Base-by-base conservation (phyloP, 2,797 vertebrate genomes). In the Sternarchorhynchus goeldii region DNA sequence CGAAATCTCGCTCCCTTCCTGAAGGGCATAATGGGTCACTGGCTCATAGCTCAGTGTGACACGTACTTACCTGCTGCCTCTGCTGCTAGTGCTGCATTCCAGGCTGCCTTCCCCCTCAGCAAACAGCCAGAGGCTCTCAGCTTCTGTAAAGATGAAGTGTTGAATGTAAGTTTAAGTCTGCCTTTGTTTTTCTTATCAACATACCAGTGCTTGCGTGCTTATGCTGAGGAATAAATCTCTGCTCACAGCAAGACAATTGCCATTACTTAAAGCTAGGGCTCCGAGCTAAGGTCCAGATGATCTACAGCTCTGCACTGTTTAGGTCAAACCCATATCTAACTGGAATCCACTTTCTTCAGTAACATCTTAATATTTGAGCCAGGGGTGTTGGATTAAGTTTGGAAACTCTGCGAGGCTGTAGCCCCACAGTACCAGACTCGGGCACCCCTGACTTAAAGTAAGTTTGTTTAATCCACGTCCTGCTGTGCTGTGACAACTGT, bases 41-140 rank as follows among this genome's bases (percentile, higher is more conserved):
- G 98, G 98, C 93, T 99, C 41, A 92, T 99, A 85, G 95, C 96
- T 80, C 97, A 99, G 60, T 98, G 97, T 83, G 98, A 99, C 87
- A 94, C 94, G 7, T 95, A 98, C 34, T 88, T 93, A 6, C 96
- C 97, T 20, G 97, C 97, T 64, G 96, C 98, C 50, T 95, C 94
- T 10, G 95, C 97, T 41, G 97, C 98, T 3, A 93, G 91, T 86
- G 87, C 90, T 74, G 95, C 96, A 74, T 99, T 99, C 87, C 93
- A 96, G 86, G 96, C 95, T 5, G 96, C 97, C 32, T 99, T 99
- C 86, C 96, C 97, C 41, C 91, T 92, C 0, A 85, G 91, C 90
- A 99, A 98, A 84, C 98, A 99, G 80, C 91, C 96, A 0, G 97
- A 98, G 88, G 98, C 97, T 56, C 91, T 99, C 78, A 91, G 93